Conservation (phyloP, 2,888 invertebrate genomes). For the Phaedon cochleariae region DNA sequence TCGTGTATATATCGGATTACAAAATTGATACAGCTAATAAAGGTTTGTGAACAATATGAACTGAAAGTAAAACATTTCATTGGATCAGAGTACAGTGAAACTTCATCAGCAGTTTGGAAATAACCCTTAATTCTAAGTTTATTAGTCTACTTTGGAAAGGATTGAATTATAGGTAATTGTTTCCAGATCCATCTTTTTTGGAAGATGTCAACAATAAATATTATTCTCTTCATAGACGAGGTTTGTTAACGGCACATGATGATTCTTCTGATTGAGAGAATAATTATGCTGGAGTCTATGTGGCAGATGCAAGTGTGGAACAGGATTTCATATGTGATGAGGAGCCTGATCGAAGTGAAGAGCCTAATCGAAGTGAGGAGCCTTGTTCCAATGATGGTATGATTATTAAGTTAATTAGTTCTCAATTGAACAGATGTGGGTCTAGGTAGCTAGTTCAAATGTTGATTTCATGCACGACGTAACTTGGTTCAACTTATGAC, state of each 20-base stretch:
- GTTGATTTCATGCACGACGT: not conserved
- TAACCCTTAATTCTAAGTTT: not conserved
- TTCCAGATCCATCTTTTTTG: not conserved
- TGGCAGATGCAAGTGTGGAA: not conserved
- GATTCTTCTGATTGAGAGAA: conserved; percentile 1
- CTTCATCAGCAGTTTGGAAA: not conserved
- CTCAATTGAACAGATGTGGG: not conserved
- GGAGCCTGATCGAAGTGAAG: too few species aligned
- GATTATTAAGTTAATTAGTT: not conserved
- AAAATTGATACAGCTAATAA: too few species aligned
- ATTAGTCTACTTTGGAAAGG: not conserved
- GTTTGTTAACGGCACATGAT: not conserved
- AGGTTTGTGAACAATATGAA: too few species aligned
- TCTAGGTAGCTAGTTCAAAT: not conserved
- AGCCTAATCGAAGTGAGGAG: too few species aligned
- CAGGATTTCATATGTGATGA: too few species aligned
- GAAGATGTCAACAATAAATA: not conserved
- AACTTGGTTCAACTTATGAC: too few species aligned
- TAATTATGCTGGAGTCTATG: not conserved
- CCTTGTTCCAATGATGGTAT: conserved; percentile 2
- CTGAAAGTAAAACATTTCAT: not conserved
- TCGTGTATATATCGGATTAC: too few species aligned
- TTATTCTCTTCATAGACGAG: not conserved
- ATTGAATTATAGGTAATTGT: not conserved
- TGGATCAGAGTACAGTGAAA: not conserved